These are phyloP conservation scores for Oreamnos americanus DNA, from an alignment of 2,113 vertebrate genomes.

Conservation along the genomic window DNA sequence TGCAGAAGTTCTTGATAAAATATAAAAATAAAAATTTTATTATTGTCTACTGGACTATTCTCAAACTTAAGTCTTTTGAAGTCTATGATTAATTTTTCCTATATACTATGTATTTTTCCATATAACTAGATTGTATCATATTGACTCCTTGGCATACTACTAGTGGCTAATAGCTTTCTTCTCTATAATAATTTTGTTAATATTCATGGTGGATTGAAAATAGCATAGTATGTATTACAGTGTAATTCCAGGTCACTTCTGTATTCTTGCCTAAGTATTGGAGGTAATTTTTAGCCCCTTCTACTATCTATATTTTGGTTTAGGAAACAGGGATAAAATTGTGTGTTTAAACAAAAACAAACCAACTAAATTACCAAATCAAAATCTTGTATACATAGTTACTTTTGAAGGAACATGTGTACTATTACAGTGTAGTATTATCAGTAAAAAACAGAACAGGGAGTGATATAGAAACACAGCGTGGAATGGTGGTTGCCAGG, in stretches of 20 bases:
- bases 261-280: background rate
- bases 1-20: conserved; percentile 21
- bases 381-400: background rate
- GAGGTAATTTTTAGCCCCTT: background rate
- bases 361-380: background rate
- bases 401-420: conserved; percentile 2
- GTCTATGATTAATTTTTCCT: background rate
- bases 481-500: background rate
- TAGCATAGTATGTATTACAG: background rate
- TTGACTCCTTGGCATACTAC: background rate
- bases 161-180: background rate
- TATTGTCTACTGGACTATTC: background rate
- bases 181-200: background rate
- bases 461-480: background rate
- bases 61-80: conserved; percentile 13
- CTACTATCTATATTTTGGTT: background rate
- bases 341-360: conserved; percentile 17
- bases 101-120: background rate
- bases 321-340: background rate
- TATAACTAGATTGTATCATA: background rate
- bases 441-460: background rate
- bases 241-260: background rate
- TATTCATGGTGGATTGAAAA: background rate
- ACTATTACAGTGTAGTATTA: background rate
- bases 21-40: conserved; percentile 31